Base-by-base conservation (phyloP, 2,888 invertebrate genomes). In the Lycocerus yunnanus region DNA sequence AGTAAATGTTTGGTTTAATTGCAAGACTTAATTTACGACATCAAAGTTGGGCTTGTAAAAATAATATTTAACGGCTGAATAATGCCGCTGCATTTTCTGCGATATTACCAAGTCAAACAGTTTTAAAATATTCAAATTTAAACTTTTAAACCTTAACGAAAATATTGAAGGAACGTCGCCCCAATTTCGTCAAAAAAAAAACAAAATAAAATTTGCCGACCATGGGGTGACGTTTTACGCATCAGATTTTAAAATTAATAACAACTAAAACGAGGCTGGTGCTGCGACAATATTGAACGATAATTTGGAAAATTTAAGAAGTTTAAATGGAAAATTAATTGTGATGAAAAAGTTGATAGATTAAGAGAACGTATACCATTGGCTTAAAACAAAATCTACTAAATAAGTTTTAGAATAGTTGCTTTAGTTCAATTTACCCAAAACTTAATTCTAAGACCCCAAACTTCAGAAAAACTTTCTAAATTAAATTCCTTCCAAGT, bases 361-460 rank as follows among this genome's bases (percentile, higher is more conserved):
- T 72, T 69, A 72, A 24, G 18, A 63, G 66, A 74, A 21, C 70
- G 65, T 67, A 59, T 69, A 71, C 70, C 63, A 60, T 21, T 67
- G 72, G 68, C 69, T 77, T 77, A 72, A 70, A 63, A 69, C 15
- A 68, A 76, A 76, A 74, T 72, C 74, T 73, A 59, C 80, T 83
- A 84, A 84, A 84, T 84, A 84, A 84, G 84, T 84, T 84, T 80
- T 80, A 73, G 79, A 83, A 85, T 84, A 85, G 85, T 84, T 85
- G 77, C 80, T 77, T 80, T 82, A 81, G 82, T 83, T 81, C 82
- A 83, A 83, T 84, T 84, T 81, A 74, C 74, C 76, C 74, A 76
- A 77, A 84, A 84, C 84, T 83, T 82, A 83, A 82, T 84, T 84
- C 82, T 79, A 75, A 76, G 77, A 77, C 74, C 21, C 80, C 78